Base-by-base conservation (phyloP, 2,888 invertebrate species). In the Ophraella communa region DNA sequence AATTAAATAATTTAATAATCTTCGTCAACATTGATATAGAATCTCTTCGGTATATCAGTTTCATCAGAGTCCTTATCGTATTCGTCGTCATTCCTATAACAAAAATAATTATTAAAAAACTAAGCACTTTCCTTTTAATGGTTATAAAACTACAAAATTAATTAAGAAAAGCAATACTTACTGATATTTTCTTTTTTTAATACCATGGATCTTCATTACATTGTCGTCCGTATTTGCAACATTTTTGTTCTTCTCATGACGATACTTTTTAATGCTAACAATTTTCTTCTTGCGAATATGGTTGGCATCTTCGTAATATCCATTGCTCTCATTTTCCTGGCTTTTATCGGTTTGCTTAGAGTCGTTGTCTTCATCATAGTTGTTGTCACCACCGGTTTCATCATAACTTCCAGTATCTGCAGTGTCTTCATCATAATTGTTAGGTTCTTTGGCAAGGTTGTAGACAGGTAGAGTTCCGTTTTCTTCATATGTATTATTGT, bases 201-300 rank as follows among this genome's bases (percentile, higher is more conserved):
- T 62, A 51, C 72, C 72, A 53, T 78, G 78, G 44, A 78, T 65
- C 62, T 74, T 74, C 61, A 74, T 68, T 33, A 77, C 70, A 52
- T 61, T 71, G 27, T 69, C 71, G 23, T 70, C 71, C 56, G 68
- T 69, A 51, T 71, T 69, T 21, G 63, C 55, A 11, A 62, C 42
- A 21, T 69, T 67, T 39, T 72, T 74, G n/a, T 71, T 64, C 49
- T 78, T 78, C 64, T 78, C 78, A 47, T 78, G 78, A 11, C 75
- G 73, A 63, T 78, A 78, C 56, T 78, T 78, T 57, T 76, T 74
- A 64, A 76, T 76, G 63, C 74, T 75, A 14, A 73, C 58, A 62
- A 70, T 68, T 51, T 67, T 68, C 17, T 64, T 65, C 3, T 35
- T 47, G 27, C 49, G 57, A 8, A 45, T 23, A 51, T 45, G 53